phyloP scores from a whole-genome alignment of 2,888 invertebrate genomes.

The Spialia ferax region DNA sequence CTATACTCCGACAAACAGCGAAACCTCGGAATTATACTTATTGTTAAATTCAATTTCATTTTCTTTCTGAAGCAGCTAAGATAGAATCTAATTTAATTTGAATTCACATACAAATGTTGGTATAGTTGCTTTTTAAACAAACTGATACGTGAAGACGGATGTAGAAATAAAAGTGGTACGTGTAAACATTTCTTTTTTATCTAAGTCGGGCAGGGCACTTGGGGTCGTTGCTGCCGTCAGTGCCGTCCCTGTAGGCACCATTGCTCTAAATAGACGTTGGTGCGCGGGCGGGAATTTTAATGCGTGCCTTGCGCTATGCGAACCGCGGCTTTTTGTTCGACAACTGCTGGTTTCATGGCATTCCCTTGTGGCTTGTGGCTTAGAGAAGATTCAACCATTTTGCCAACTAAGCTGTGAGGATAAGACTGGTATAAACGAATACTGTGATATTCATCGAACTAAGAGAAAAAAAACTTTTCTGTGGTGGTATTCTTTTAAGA shows the following conservation, averaged over 20 bases:
- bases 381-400: too few species aligned
- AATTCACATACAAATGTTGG: too few species aligned
- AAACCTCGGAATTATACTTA: too few species aligned
- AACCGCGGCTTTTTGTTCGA: constrained; percentile 59
- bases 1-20: too few species aligned
- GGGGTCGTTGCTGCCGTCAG: constrained; percentile 36
- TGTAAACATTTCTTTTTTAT: constrained; percentile 36
- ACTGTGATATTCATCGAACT: too few species aligned
- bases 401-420: too few species aligned
- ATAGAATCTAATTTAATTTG: not conserved
- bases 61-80: too few species aligned
- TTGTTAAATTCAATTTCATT: too few species aligned
- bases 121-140: not conserved
- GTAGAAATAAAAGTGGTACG: constrained; percentile 1
- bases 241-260: too few species aligned
- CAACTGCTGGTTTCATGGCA: constrained; percentile 44
- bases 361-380: constrained; percentile 23
- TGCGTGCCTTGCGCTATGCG: constrained; percentile 65
- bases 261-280: constrained; percentile 69
- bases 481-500: too few species aligned
- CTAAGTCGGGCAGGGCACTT: constrained; percentile 28
- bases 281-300: constrained; percentile 80
- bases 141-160: constrained; percentile 18
- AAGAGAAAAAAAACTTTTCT: too few species aligned
- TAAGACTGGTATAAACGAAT: too few species aligned